These are phyloP conservation scores for Acrobeloides nanus DNA, from an alignment of 2,888 invertebrate genomes.

Conservation along the genomic window DNA sequence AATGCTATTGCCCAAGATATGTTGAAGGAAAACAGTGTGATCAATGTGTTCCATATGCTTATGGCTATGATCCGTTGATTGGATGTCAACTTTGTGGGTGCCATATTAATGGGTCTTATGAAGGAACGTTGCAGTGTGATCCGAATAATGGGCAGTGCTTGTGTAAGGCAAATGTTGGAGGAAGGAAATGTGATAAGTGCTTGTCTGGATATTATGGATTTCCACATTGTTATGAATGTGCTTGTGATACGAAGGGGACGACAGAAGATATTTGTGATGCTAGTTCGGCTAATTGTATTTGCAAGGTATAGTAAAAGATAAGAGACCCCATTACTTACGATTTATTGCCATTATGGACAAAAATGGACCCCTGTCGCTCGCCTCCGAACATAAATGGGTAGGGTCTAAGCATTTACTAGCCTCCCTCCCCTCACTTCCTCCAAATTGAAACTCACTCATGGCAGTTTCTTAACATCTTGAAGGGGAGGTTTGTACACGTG, in stretches of 20 bases:
- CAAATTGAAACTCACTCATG: no score
- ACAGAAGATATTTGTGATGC: constrained; percentile 80
- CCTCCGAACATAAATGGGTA: no score
- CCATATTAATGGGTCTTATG: constrained; percentile 70
- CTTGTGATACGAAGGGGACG: constrained; percentile 58
- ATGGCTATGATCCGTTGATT: constrained; percentile 82
- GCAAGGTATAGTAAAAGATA: no score
- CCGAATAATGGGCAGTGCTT: constrained; percentile 75
- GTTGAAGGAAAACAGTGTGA: constrained; percentile 84
- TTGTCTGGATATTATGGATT: constrained; percentile 69
- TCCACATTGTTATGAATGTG: constrained; percentile 76
- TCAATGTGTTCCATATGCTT: constrained; percentile 77
- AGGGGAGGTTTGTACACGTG: no score
- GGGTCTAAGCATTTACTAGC: no score
- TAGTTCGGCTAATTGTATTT: constrained; percentile 67
- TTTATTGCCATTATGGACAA: no score
- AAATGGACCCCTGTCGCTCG: no score
- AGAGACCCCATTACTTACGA: no score
- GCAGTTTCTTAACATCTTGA: no score
- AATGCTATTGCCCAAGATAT: constrained; percentile 82
- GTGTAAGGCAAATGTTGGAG: constrained; percentile 73
- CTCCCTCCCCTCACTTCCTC: no score
- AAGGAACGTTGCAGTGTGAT: constrained; percentile 77
- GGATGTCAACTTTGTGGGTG: constrained; percentile 93
- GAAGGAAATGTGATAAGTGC: constrained; percentile 77